These are phyloP conservation scores for Rhagonycha fulva DNA, from an alignment of 2,888 invertebrate species.

Conservation along the genomic window DNA sequence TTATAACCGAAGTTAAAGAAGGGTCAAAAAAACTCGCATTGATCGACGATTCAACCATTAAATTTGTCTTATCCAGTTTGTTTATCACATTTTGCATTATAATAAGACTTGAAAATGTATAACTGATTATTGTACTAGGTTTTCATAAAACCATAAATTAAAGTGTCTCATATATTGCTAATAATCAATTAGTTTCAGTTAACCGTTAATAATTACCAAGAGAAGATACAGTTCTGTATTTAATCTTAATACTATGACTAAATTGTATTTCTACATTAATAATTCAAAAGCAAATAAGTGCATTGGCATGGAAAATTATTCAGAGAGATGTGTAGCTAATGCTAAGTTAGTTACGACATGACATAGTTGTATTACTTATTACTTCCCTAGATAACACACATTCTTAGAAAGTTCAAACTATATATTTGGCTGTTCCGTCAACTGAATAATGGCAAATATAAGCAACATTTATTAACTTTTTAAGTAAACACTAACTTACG, in stretches of 20 bases:
- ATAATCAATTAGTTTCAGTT: not conserved
- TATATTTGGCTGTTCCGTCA: not conserved
- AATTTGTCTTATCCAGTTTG: too few species aligned
- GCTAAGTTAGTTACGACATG: conserved; percentile 21
- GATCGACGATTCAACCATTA: too few species aligned
- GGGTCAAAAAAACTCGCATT: too few species aligned
- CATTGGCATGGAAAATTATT: conserved; percentile 23
- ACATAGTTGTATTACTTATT: conserved; percentile 15
- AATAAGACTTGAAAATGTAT: too few species aligned
- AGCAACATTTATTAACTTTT: conserved; percentile 8
- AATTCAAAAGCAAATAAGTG: conserved; percentile 21
- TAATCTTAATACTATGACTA: not conserved
- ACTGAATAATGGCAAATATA: conserved; percentile 9
- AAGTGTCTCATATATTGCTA: not conserved
- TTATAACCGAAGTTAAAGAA: too few species aligned
- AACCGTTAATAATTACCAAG: not conserved
- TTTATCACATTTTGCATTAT: too few species aligned
- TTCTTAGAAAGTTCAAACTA: conserved; percentile 5
- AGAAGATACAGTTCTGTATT: not conserved
- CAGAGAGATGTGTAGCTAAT: conserved; percentile 16
- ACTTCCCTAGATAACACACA: conserved; percentile 6
- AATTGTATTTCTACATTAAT: conserved; percentile 6
- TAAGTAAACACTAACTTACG: conserved; percentile 4
- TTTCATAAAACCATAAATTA: not conserved
- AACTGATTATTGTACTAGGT: not conserved